Evolutionary conservation across 2,888 invertebrate species (phyloP), one percentile per base, ranked within the genome.

Genomic region (Myopa testacea): DNA sequence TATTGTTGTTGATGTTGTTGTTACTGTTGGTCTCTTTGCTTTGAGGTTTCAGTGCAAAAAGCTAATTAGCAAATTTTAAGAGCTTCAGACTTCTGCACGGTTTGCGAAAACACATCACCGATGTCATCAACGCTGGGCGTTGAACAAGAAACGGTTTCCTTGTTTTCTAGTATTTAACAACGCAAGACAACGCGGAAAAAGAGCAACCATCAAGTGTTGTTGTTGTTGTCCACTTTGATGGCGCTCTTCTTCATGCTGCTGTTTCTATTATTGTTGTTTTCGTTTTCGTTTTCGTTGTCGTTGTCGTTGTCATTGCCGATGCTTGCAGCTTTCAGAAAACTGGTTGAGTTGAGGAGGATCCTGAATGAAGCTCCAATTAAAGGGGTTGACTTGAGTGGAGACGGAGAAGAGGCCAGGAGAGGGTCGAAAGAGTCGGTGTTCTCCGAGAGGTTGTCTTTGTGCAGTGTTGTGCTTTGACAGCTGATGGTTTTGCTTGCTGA

Each of bases 31-130:
- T 55, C 55, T 14, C 34, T 34, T 65, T 65, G 65, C 38, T 37
- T 65, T 65, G 65, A 37, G 65, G 65, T 65, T 65, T 62, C 19
- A 8, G 19, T 62, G 26, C 62, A 62, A 62, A 58, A 58, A 62
- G 26, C 62, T 65, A 65, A 65, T 65, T 65, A 65, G 38, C 37
- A 62, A 62, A 6, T 26, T 3, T 55, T 55, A 55, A 55, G 5
- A 55, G 55, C 16, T 55, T 55, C 14, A 14, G n/a, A 55, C n/a
- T 55, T 6, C 14, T 55, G 55, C 45, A 45, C 45, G 45, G 7
- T 45, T 45, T 45, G 45, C 45, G 4, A 45, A 45, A 45, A 1
- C 45, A 45, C 3, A 3, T 45, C 45, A 45, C 45, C 45, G 45
- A 45, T 45, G 45, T 45, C 45, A 45, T 45, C 45, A 45, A 45